Evolutionary conservation across 2,797 vertebrate genomes (phyloP).

Genomic region (Coregonus sp.): DNA sequence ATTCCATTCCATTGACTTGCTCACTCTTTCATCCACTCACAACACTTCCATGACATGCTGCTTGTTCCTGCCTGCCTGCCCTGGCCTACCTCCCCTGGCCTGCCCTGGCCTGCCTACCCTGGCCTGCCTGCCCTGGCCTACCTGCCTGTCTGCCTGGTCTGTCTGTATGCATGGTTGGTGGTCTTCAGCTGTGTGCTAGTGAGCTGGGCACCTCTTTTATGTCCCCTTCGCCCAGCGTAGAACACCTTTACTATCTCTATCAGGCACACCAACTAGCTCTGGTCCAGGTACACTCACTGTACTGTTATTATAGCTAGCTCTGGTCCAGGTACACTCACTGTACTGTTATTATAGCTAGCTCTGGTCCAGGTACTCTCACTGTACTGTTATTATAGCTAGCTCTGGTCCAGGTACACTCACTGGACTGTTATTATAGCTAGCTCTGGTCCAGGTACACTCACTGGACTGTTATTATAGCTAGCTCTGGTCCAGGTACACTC

Average conservation of each 20-base stretch:
- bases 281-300: not conserved
- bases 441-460: not conserved
- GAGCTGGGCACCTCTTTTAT: constrained; percentile 24
- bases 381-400: not conserved
- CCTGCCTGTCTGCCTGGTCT: not conserved
- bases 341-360: not conserved
- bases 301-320: not conserved
- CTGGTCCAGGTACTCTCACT: not conserved
- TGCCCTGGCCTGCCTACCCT: not conserved
- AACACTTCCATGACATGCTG: not conserved
- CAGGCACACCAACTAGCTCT: constrained; percentile 60
- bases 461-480: not conserved
- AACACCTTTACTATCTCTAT: constrained; percentile 70
- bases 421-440: not conserved
- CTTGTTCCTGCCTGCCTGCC: not conserved
- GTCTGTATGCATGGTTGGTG: constrained; percentile 18
- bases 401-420: constrained; percentile 56
- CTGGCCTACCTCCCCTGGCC: not conserved
- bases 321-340: not conserved
- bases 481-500: constrained; percentile 7
- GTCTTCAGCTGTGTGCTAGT: constrained; percentile 57
- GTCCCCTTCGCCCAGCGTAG: constrained; percentile 62
- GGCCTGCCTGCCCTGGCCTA: constrained; percentile 16
- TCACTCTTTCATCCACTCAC: not conserved
- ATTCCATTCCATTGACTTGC: not conserved